Evolutionary conservation across 2,888 invertebrate species (phyloP).

Genomic region (Coenonympha glycerion): DNA sequence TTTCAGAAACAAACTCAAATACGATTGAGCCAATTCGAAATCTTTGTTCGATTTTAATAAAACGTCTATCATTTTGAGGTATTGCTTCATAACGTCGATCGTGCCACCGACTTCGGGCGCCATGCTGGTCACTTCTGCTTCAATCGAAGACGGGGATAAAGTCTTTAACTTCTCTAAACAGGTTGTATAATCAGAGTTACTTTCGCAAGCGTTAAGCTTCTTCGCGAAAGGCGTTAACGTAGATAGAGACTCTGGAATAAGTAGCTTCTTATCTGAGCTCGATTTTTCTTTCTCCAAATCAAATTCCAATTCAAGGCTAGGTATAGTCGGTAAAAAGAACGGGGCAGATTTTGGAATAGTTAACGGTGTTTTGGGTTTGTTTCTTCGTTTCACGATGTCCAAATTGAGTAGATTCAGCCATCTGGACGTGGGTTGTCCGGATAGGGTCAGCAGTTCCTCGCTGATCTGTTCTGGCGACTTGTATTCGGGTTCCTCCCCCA

Average conservation of each 20-base stretch:
- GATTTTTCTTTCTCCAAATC: slow-evolving; percentile 76
- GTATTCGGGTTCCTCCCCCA: slow-evolving; percentile 76
- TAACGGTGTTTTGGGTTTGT: slow-evolving; percentile 90
- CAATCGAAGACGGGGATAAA: slow-evolving; percentile 88
- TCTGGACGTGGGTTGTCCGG: slow-evolving; percentile 87
- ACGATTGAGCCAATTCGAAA: slow-evolving; percentile 94
- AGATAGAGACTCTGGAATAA: slow-evolving; percentile 75
- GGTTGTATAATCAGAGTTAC: slow-evolving; percentile 68
- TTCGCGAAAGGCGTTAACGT: slow-evolving; percentile 83
- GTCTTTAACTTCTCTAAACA: slow-evolving; percentile 79
- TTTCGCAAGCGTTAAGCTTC: slow-evolving; percentile 70
- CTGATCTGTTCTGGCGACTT: slow-evolving; percentile 85
- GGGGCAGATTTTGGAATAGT: slow-evolving; percentile 92
- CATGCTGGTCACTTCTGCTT: slow-evolving; percentile 89
- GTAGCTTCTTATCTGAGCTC: slow-evolving; percentile 65
- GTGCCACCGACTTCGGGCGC: slow-evolving; percentile 84
- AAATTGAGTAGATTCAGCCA: slow-evolving; percentile 94
- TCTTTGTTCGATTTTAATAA: slow-evolving; percentile 85
- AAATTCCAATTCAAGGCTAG: slow-evolving; percentile 88
- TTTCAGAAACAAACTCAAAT: slow-evolving; percentile 91
- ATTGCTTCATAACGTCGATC: slow-evolving; percentile 82
- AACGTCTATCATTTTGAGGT: slow-evolving; percentile 82
- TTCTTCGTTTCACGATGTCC: slow-evolving; percentile 89
- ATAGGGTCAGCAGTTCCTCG: slow-evolving; percentile 87
- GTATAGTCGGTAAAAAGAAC: slow-evolving; percentile 95